Conservation (phyloP, 2,113 vertebrate species). For the Pristiophorus japonicus region DNA sequence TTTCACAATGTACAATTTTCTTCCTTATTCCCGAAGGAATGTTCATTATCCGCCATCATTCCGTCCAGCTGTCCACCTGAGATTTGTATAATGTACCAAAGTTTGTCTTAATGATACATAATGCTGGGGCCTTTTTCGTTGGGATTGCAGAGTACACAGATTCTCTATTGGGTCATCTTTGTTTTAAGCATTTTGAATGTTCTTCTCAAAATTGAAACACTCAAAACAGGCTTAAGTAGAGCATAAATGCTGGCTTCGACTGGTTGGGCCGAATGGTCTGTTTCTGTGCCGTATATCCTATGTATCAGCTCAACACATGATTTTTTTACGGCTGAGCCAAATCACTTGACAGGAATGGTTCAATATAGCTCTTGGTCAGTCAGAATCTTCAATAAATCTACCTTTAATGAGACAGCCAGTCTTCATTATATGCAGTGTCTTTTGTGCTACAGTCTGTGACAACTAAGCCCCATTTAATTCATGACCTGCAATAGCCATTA, state of each 20-base stretch:
- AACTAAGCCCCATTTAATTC: background rate
- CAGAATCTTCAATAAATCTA: background rate
- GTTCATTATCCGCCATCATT: background rate
- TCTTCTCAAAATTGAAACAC: background rate
- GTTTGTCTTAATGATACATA: background rate
- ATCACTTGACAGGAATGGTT: background rate
- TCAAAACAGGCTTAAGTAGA: too few species aligned
- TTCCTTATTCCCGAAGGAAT: background rate
- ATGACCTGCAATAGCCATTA: background rate
- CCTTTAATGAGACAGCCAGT: background rate
- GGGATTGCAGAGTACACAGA: too few species aligned
- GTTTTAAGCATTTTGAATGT: background rate
- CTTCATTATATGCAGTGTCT: background rate
- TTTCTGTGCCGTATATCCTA: too few species aligned
- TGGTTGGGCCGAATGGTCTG: too few species aligned
- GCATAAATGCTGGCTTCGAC: too few species aligned
- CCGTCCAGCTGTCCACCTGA: background rate
- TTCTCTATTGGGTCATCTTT: background rate
- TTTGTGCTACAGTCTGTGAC: background rate
- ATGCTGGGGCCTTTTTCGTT: background rate
- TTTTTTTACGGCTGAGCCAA: background rate
- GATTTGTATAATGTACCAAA: background rate
- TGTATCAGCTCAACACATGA: too few species aligned
- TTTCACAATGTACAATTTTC: background rate
- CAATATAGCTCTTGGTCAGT: background rate